Conservation (phyloP, 2,113 vertebrate genomes). For the Pterocles orientalis region DNA sequence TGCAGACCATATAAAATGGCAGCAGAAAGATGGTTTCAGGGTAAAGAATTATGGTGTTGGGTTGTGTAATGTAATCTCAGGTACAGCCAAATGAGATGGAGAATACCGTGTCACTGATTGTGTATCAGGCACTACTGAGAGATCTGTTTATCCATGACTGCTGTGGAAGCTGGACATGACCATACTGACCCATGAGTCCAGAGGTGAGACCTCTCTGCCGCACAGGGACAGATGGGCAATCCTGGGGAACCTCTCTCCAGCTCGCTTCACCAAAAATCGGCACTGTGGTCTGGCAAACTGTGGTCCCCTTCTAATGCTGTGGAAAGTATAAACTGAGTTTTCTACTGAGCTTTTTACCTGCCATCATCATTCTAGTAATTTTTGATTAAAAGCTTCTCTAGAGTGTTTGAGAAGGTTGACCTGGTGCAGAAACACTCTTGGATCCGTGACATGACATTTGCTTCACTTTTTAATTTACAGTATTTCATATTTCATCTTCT, state of each 20-base stretch:
- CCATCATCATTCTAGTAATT: not conserved
- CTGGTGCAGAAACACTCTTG: not conserved
- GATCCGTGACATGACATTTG: not conserved
- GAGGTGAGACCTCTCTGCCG: not conserved
- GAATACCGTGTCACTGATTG: not conserved
- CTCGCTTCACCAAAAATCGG: not conserved
- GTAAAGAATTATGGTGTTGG: not conserved
- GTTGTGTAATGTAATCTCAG: not conserved
- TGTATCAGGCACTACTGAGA: not conserved
- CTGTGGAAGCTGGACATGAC: not conserved
- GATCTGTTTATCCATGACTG: not conserved
- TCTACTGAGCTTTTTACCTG: not conserved
- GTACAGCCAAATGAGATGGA: not conserved
- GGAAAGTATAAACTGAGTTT: not conserved
- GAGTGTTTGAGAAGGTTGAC: not conserved
- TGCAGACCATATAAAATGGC: not conserved
- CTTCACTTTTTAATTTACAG: not conserved
- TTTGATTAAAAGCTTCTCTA: not conserved
- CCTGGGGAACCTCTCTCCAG: not conserved
- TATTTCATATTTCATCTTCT: not conserved
- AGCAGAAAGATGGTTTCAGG: not conserved
- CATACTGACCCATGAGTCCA: not conserved
- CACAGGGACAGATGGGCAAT: not conserved
- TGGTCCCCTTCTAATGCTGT: not conserved
- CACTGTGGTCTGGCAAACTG: fast-evolving